phyloP scores from a whole-genome alignment of 2,888 invertebrate species.

The Barypeithes pellucidus region DNA sequence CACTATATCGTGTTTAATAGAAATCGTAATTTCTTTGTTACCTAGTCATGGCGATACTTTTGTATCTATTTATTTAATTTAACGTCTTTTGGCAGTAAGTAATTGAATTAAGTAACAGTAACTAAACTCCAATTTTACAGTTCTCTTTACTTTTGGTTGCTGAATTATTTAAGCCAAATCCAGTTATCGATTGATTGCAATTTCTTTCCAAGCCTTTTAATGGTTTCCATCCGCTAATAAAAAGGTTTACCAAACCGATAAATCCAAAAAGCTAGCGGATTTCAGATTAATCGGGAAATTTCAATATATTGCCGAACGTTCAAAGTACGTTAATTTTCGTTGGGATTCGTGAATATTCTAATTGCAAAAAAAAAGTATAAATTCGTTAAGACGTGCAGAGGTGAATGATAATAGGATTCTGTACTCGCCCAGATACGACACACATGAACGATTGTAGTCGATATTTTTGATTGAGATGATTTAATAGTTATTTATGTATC shows the following conservation, averaged over 20 bases:
- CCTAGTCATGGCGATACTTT: no score
- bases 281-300: conserved; percentile 10
- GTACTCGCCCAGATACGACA: no score
- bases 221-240: conserved; percentile 11
- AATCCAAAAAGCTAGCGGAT: conserved; percentile 19
- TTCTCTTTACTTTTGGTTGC: not conserved
- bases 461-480: no score
- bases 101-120: not conserved
- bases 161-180: conserved; percentile 5
- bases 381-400: no score
- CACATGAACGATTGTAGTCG: no score
- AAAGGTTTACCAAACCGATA: conserved; percentile 22
- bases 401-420: no score
- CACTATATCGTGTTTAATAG: no score
- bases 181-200: conserved; percentile 9
- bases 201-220: conserved; percentile 16
- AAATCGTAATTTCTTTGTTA: no score
- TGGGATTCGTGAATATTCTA: not conserved
- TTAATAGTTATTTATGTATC: no score
- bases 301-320: not conserved
- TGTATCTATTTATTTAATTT: no score
- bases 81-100: no score
- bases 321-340: conserved; percentile 11
- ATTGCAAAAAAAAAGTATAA: not conserved
- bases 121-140: not conserved